Evolutionary conservation across 1,140 invertebrate species (phyloP), one percentile per base, ranked within the genome.

Genomic region (Pachyrhynchus sulphureomaculatus): DNA sequence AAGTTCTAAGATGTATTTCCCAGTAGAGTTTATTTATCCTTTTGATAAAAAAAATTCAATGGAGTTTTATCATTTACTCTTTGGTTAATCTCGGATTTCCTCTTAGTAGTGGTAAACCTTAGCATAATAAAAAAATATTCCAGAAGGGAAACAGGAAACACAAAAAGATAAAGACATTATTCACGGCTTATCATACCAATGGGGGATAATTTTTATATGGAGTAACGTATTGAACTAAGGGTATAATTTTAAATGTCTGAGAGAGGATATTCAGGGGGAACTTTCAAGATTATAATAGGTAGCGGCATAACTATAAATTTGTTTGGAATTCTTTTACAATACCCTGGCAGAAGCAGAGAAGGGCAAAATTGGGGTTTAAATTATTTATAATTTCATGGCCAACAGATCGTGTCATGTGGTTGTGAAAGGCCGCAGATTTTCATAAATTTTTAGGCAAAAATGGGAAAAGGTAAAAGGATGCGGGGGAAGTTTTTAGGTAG

Each of bases 241-340:
- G 29, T 48, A 48, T 48, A 48, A 48, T 48, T 48, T 17, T 12
- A 23, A 13, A 3, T 48, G 45, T 48, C 45, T 48, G 45, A 48
- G 23, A 48, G 23, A 48, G 45, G 45, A 48, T 29, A 23, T 48
- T 48, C 10, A 48, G 45, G 45, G 45, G 45, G 24, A 48, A 48
- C 20, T 48, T 48, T 48, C n/a, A 13, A 32, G 45, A 29, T 26
- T 48, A 48, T 48, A 48, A 48, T 48, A 32, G 45, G 45, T 17
- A n/a, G 45, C 26, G 24, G 45, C 45, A 48, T 48, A 48, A 48
- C 45, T 48, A 48, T 48, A 48, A 48, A 48, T 48, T 48, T 23
- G 45, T 48, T 48, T 9, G 24, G 45, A 48, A 48, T 48, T 48
- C 45, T 48, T 48, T 48, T 48, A 48, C 29, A 48, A 32, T 32